Evolutionary conservation across 1,140 invertebrate genomes (phyloP), one percentile per base, ranked within the genome.

Genomic region (Drosophila lacteicornis): DNA sequence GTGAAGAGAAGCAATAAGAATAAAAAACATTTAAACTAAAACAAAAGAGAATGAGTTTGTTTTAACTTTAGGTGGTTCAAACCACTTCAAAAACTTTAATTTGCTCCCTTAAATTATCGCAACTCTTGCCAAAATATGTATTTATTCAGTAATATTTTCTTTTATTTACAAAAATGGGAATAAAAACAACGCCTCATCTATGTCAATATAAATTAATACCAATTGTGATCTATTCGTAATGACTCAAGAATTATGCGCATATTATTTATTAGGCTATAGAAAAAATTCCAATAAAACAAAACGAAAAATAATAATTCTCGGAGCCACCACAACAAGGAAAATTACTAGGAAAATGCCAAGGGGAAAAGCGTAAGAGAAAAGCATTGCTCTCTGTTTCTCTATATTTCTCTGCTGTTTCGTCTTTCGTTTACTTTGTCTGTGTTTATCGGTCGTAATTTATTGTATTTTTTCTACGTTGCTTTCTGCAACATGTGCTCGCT

Each of bases 401-500:
- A n/a, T 17, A 9, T 36, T 61, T 22, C 25, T 38, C 19, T 36
- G 5, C 42, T 25, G 15, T n/a, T 11, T 25, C 22, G 27, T 19
- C 25, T 38, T 40, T 68, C 45, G 51, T 55, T 55, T 68, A 33
- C 58, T 66, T 67, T 49, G 61, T 67, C 61, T 50, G 62, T 67
- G 61, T 68, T 68, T 68, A 68, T 68, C 66, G 38, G 17, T 67
- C 46, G 66, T 50, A 67, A 69, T 68, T 69, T 69, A 69, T 69
- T 69, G 66, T 69, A 51, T 68, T 69, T 69, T 68, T 68, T 67
- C 61, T 42, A 67, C 65, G 27, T 43, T 47, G 60, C 45, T 68
- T 68, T 69, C 63, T 68, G 62, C 66, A 69, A 69, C 66, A 69
- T 69, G 66, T 69, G 66, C 66, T 47, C 17, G 33, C 57, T 30